phyloP scores from a whole-genome alignment of 2,797 vertebrate species.

The Sebastes miniatus region DNA sequence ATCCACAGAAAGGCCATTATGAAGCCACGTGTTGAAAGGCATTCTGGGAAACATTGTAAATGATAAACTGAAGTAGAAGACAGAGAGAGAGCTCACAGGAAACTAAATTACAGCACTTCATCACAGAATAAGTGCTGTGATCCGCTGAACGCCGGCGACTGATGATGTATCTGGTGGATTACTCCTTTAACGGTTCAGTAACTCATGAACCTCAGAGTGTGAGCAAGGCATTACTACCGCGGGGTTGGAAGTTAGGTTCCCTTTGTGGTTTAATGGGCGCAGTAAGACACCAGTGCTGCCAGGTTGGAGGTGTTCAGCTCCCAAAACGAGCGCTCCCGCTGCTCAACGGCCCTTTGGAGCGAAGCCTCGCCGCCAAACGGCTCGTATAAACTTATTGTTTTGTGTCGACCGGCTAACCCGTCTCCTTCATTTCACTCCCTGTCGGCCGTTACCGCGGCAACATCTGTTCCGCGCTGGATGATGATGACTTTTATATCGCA shows the following conservation, averaged over 20 bases:
- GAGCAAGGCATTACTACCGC: background rate
- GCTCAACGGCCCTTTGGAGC: conserved; percentile 30
- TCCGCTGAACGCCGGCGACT: background rate
- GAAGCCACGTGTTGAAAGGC: conserved; percentile 5
- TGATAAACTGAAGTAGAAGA: background rate
- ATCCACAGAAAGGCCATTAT: background rate
- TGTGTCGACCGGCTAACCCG: conserved; percentile 26
- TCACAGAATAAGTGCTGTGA: conserved; percentile 18
- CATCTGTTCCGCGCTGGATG: conserved; percentile 41
- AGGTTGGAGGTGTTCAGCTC: background rate
- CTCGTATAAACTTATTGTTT: conserved; percentile 42
- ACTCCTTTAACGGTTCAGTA: conserved; percentile 14
- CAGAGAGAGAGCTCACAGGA: background rate
- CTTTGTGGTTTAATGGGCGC: background rate
- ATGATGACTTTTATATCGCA: conserved; percentile 31
- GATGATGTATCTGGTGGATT: conserved; percentile 20
- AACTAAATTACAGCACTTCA: conserved; percentile 22
- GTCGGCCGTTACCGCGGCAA: conserved; percentile 51
- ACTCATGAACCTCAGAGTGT: conserved; percentile 19
- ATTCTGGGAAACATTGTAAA: conserved; percentile 13
- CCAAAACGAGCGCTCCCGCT: background rate
- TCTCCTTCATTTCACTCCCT: conserved; percentile 1
- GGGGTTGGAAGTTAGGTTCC: conserved; percentile 8
- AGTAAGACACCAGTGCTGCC: background rate
- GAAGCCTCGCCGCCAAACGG: background rate